Evolutionary conservation across 2,888 invertebrate species (phyloP), one percentile per base, ranked within the genome.

Genomic region (Icerya purchasi): DNA sequence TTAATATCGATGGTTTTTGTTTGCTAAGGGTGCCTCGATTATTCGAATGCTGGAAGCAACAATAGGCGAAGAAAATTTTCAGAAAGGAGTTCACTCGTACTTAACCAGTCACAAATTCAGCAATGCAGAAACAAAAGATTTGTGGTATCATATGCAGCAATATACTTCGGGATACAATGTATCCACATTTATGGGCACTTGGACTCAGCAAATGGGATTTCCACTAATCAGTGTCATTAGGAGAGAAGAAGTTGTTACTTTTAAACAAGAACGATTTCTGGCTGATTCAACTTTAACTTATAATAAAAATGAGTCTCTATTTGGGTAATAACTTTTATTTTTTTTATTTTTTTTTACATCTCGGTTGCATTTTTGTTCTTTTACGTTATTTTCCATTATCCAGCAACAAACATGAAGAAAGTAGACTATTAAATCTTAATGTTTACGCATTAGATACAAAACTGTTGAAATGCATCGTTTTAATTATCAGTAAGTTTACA

Each of bases 191-290:
- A 86, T 92, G 86, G 81, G 86, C 67, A 89, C 90, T 0, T 93
- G 89, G 86, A 91, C 88, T 0, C 76, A 78, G 52, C 91, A 92
- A 72, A 88, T 83, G 83, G 92, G 92, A 0, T 84, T 82, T 67
- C 92, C 92, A 0, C 75, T 91, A 0, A 73, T 93, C 2, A 77
- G 73, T 1, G 82, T 86, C 1, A 65, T 61, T 18, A 69, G 68
- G 0, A 73, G 72, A 56, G 72, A 69, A 70, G 67, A 62, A 68
- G 20, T 24, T 5, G 70, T 5, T 72, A 75, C 73, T 2, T 71
- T 90, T 2, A 82, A 77, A 0, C 92, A 92, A 68, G 76, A 78
- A 58, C 74, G 89, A 64, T 92, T 87, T 71, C 73, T 90, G 14
- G 74, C 79, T 1, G 82, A 88, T 53, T 36, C 54, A 0, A 76